Conservation (phyloP, 2,113 vertebrate genomes). For the Lophura nycthemera region DNA sequence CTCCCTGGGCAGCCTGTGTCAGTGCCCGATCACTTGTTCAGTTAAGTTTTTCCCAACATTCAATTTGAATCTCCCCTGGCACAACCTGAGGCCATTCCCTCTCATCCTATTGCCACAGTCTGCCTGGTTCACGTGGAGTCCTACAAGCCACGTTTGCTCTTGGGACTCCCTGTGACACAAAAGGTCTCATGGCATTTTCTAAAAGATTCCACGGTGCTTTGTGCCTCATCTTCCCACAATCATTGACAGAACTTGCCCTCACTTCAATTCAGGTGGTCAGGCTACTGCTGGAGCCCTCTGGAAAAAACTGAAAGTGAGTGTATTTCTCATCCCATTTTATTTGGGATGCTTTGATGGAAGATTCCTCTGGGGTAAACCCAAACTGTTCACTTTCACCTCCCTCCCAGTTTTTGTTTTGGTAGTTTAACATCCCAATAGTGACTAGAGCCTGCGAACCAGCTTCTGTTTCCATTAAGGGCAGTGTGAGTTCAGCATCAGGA, state of each 20-base stretch:
- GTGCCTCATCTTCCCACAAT: background rate
- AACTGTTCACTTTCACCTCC: background rate
- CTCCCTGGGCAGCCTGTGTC: too few relatives aligned
- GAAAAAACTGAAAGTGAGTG: background rate
- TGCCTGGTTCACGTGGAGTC: background rate
- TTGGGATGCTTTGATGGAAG: background rate
- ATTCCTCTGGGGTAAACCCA: background rate
- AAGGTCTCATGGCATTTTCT: background rate
- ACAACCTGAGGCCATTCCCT: too few relatives aligned
- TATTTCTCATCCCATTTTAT: background rate
- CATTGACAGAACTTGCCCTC: background rate
- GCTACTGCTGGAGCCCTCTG: background rate
- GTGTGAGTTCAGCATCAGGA: background rate
- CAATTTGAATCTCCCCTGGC: too few relatives aligned
- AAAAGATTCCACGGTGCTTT: background rate
- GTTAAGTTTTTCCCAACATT: too few relatives aligned
- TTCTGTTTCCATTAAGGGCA: conserved; percentile 1
- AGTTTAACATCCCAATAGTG: background rate
- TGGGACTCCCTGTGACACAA: background rate
- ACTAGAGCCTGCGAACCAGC: background rate
- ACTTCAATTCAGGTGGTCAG: background rate
- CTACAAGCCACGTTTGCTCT: background rate
- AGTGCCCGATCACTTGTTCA: too few relatives aligned
- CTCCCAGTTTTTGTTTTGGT: background rate
- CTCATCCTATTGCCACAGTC: background rate